These are phyloP conservation scores for Hirtodrosophila histrioides DNA, from an alignment of 2,888 invertebrate species.

Conservation along the genomic window DNA sequence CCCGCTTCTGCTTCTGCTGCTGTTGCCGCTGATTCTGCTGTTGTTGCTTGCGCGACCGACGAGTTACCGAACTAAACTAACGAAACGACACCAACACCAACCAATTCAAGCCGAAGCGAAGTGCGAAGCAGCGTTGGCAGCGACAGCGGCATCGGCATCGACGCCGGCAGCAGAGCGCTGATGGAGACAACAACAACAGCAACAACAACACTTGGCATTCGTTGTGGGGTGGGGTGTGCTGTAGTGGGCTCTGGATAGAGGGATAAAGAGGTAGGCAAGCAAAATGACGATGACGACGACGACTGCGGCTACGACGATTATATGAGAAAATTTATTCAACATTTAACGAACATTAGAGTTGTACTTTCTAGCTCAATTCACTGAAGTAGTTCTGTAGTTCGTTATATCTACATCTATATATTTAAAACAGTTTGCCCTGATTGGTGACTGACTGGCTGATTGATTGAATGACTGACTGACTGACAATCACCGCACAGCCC, in stretches of 20 bases:
- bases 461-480: too few species aligned
- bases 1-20: slow-evolving; percentile 36
- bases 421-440: too few species aligned
- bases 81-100: slow-evolving; percentile 64
- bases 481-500: too few species aligned
- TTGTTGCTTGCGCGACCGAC: slow-evolving; percentile 80
- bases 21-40: slow-evolving; percentile 25
- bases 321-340: slow-evolving; percentile 76
- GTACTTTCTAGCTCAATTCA: too few species aligned
- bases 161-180: slow-evolving; percentile 52
- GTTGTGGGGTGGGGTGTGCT: slow-evolving; percentile 39
- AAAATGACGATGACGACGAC: slow-evolving; percentile 48
- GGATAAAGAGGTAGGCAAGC: slow-evolving; percentile 23
- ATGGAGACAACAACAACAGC: slow-evolving; percentile 53
- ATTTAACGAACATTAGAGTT: slow-evolving; percentile 66
- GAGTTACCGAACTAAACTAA: slow-evolving; percentile 83
- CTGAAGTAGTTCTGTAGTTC: too few species aligned
- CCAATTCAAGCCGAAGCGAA: slow-evolving; percentile 63
- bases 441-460: too few species aligned
- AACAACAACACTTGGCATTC: slow-evolving; percentile 51
- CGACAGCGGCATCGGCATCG: slow-evolving; percentile 35
- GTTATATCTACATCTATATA: too few species aligned
- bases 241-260: slow-evolving; percentile 24
- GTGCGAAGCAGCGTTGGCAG: slow-evolving; percentile 51
- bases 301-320: slow-evolving; percentile 61